Conservation (phyloP, 2,113 vertebrate genomes). For the Myiozetetes cayanensis region DNA sequence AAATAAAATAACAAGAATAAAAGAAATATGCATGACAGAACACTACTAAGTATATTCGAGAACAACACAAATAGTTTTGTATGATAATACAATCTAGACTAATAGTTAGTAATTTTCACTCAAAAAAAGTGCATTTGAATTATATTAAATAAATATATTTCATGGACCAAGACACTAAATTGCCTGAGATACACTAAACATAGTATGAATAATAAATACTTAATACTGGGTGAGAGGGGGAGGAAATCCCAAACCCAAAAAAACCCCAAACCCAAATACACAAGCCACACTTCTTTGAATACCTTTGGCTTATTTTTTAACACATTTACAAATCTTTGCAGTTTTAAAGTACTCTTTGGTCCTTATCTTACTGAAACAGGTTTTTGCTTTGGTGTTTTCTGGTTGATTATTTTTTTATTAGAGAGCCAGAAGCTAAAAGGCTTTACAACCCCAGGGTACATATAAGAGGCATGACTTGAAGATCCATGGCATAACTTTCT, state of each 20-base stretch:
- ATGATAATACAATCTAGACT: not conserved
- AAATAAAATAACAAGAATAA: not conserved
- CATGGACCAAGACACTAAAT: not conserved
- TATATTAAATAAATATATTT: not conserved
- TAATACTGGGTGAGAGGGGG: rapidly evolving
- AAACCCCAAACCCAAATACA: not conserved
- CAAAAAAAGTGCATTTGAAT: not conserved
- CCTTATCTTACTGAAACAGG: not conserved
- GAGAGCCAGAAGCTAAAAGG: not conserved
- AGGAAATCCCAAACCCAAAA: rapidly evolving
- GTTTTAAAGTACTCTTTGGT: not conserved
- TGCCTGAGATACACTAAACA: not conserved
- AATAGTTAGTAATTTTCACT: not conserved
- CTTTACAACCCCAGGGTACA: not conserved
- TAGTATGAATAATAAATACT: not conserved
- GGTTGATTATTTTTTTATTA: not conserved
- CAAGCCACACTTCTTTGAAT: not conserved
- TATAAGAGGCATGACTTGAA: not conserved
- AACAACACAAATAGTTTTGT: not conserved
- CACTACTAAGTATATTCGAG: not conserved
- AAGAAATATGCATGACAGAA: not conserved
- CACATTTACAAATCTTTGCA: not conserved
- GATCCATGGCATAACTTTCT: not conserved
- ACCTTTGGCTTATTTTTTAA: not conserved
- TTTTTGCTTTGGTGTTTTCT: no score